These are phyloP conservation scores for Rutpela maculata DNA, from an alignment of 2,888 invertebrate genomes.

Conservation along the genomic window DNA sequence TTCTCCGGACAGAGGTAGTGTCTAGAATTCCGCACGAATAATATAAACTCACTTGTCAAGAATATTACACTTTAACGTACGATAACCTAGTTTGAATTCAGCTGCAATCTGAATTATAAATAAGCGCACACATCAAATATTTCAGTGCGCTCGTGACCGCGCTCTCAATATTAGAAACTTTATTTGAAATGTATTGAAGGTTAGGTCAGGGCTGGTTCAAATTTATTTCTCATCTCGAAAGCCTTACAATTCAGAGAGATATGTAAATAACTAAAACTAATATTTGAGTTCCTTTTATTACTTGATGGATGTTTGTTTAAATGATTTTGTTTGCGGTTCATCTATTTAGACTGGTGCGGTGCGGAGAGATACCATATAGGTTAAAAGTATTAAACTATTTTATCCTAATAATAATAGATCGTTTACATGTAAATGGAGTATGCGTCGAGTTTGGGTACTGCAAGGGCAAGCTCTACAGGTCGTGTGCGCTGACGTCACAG, in stretches of 20 bases:
- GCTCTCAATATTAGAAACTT: slow-evolving; percentile 13
- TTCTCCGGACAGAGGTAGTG: slow-evolving; percentile 5
- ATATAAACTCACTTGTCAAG: slow-evolving; percentile 37
- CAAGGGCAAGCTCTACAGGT: too few species aligned
- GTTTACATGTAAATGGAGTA: too few species aligned
- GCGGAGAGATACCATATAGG: too few species aligned
- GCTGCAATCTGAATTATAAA: slow-evolving; percentile 34
- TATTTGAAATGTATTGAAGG: slow-evolving; percentile 14
- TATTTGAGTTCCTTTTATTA: neutral
- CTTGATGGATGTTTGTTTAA: neutral
- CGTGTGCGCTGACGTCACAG: too few species aligned
- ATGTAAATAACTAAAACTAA: slow-evolving; percentile 2
- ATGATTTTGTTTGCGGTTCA: too few species aligned
- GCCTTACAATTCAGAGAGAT: neutral
- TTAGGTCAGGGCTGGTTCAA: neutral
- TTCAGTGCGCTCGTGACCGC: slow-evolving; percentile 16
- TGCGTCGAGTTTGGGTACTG: too few species aligned
- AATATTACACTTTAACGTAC: slow-evolving; percentile 35
- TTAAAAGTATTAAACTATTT: too few species aligned
- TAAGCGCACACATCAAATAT: slow-evolving; percentile 27
- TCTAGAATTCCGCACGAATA: slow-evolving; percentile 26
- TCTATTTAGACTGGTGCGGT: too few species aligned
- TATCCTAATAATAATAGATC: too few species aligned
- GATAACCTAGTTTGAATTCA: slow-evolving; percentile 33
- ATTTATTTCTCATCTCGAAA: neutral